Conservation (phyloP, 2,888 invertebrate species). For the Lordiphosa fenestrarum region DNA sequence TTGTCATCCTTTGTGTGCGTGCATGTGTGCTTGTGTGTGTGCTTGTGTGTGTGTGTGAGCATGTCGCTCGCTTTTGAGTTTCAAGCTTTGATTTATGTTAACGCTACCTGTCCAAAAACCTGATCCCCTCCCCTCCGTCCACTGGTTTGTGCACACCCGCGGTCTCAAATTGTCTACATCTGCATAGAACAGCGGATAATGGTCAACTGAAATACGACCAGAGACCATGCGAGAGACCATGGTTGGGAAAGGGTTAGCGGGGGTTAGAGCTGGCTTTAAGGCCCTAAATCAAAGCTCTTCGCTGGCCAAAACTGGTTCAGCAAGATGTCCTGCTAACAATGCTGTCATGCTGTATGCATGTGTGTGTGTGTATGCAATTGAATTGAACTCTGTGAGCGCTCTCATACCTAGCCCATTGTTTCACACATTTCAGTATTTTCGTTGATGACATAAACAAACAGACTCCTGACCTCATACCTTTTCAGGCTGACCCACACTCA, state of each 20-base stretch:
- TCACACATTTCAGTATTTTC: too few relatives aligned
- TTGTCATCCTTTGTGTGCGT: background rate
- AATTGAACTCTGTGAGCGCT: slow-evolving; percentile 17
- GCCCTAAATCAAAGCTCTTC: too few relatives aligned
- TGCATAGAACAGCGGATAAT: slow-evolving; percentile 67
- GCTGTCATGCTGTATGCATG: too few relatives aligned
- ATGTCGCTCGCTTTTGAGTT: slow-evolving; percentile 68
- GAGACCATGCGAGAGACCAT: background rate
- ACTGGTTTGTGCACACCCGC: background rate
- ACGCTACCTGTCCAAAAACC: slow-evolving; percentile 32
- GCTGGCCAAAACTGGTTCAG: too few relatives aligned
- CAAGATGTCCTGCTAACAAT: too few relatives aligned
- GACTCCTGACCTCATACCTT: too few relatives aligned
- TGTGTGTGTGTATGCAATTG: slow-evolving; percentile 6
- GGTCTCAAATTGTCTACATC: slow-evolving; percentile 57
- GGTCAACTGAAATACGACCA: slow-evolving; percentile 58
- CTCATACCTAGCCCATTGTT: slow-evolving; percentile 12
- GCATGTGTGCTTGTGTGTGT: slow-evolving; percentile 39
- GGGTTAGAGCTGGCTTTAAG: too few relatives aligned
- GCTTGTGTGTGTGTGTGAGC: slow-evolving; percentile 50
- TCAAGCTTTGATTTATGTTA: slow-evolving; percentile 67
- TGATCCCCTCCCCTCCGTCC: background rate
- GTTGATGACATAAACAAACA: too few relatives aligned
- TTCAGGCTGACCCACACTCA: too few relatives aligned
- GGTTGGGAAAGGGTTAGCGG: too few relatives aligned